A percentile compares a stretch with the other conserved stretches of the same genome.
These are phyloP conservation scores for Semaprochilodus insignis DNA, from an alignment of 2,797 vertebrate species.

Conservation along the genomic window DNA sequence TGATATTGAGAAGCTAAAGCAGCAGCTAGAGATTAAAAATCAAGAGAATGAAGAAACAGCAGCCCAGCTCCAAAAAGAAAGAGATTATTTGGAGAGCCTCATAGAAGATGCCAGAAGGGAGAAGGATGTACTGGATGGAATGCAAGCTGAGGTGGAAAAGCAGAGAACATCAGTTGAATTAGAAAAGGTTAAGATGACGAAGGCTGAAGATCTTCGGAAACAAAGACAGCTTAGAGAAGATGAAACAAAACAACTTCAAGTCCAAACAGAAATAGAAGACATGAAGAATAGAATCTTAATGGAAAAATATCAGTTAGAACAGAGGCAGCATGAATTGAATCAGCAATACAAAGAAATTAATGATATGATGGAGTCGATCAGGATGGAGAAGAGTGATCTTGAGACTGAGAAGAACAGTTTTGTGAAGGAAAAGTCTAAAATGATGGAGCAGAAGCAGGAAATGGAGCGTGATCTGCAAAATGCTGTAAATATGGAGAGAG, in stretches of 20 bases:
- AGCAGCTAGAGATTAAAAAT: conserved; percentile 2
- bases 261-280: not conserved
- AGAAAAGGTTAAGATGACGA: not conserved
- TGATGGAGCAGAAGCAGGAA: not conserved
- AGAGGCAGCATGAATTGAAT: conserved; percentile 43
- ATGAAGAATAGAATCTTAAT: not conserved
- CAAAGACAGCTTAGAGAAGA: not conserved
- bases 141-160: not conserved
- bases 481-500: conserved; percentile 17
- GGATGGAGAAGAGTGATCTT: conserved; percentile 28
- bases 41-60: conserved; percentile 11
- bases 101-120: not conserved
- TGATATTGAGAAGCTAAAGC: conserved; percentile 8
- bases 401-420: not conserved
- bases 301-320: conserved; percentile 5
- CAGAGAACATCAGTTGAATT: not conserved
- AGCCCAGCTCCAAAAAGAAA: conserved; percentile 29
- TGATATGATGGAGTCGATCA: conserved; percentile 41
- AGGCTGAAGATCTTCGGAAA: not conserved
- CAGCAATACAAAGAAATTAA: conserved; percentile 29
- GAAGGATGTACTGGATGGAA: not conserved
- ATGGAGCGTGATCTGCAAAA: not conserved
- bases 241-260: not conserved
- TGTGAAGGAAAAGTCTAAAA: not conserved
- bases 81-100: not conserved